Conservation (phyloP, 64 coral and sea anemone genomes). For the Anthopleura sola region DNA sequence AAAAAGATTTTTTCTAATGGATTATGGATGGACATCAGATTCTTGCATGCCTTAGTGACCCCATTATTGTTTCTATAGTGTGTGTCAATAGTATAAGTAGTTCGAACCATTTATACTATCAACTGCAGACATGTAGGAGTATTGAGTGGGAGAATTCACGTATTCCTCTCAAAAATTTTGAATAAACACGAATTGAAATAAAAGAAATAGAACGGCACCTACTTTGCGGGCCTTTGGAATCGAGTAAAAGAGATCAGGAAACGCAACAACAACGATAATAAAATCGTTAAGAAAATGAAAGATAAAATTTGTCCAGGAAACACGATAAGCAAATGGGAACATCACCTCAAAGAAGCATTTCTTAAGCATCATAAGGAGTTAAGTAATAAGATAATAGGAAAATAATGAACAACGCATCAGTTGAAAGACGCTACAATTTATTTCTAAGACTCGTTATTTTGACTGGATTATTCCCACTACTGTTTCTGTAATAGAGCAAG, state of each 20-base stretch:
- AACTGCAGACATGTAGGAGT: too few relatives aligned
- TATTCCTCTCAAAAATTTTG: too few relatives aligned
- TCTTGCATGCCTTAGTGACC: too few relatives aligned
- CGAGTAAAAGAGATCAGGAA: not conserved
- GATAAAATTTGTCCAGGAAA: conserved; percentile 2
- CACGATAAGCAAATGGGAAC: conserved; percentile 5
- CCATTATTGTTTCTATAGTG: too few relatives aligned
- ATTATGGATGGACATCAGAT: too few relatives aligned
- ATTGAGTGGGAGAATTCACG: too few relatives aligned
- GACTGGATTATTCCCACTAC: not conserved
- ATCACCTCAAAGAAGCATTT: not conserved
- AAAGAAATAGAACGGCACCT: too few relatives aligned
- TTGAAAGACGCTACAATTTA: not conserved
- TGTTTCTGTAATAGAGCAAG: not conserved
- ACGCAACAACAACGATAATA: not conserved
- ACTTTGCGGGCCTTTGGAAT: not conserved
- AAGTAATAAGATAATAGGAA: conserved; percentile 10
- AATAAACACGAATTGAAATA: too few relatives aligned
- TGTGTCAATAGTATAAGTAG: too few relatives aligned
- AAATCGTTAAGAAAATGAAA: not conserved
- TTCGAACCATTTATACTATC: too few relatives aligned
- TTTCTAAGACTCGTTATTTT: not conserved
- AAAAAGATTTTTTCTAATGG: too few relatives aligned
- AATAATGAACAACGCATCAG: not conserved
- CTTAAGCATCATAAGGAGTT: not conserved